Percentiles rank a stretch among this genome's conserved stretches.
These are phyloP conservation scores for Acrocephalus scirpaceus DNA, from an alignment of 2,797 vertebrate species.

Conservation along the genomic window DNA sequence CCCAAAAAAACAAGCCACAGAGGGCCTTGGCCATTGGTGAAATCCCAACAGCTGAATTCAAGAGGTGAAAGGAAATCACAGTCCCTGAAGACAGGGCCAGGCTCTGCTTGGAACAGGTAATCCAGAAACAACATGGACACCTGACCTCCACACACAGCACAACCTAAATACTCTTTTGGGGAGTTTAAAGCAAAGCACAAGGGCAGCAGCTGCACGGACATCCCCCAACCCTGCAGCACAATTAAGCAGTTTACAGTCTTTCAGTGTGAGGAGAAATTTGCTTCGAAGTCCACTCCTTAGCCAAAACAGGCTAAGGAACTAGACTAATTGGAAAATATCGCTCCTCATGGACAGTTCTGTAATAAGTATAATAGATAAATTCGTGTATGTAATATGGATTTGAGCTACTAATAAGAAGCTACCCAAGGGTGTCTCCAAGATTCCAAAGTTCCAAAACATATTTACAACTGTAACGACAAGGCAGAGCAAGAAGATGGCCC, in stretches of 20 bases:
- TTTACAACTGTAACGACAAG: too few relatives aligned
- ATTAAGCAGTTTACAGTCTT: neutral
- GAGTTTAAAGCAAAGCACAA: neutral
- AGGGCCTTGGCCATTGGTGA: neutral
- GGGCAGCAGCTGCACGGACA: neutral
- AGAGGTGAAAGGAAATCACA: neutral
- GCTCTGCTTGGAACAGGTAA: neutral
- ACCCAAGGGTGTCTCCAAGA: too few relatives aligned
- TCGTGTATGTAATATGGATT: too few relatives aligned
- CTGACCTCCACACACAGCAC: too few relatives aligned
- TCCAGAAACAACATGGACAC: neutral
- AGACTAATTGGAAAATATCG: accelerated
- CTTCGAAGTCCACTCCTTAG: neutral
- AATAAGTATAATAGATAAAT: too few relatives aligned
- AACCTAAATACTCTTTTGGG: neutral
- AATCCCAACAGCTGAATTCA: neutral
- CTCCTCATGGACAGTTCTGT: neutral
- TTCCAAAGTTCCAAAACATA: too few relatives aligned
- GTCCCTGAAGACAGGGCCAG: neutral
- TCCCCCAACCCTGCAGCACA: accelerated
- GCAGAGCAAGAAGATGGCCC: too few relatives aligned
- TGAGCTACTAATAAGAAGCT: too few relatives aligned
- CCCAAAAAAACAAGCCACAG: accelerated
- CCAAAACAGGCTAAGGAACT: neutral
- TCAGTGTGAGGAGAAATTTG: neutral